Percentiles rank a stretch among this genome's conserved stretches.
phyloP scores from a whole-genome alignment of 2,797 vertebrate genomes.

The Oreochromis grahami region DNA sequence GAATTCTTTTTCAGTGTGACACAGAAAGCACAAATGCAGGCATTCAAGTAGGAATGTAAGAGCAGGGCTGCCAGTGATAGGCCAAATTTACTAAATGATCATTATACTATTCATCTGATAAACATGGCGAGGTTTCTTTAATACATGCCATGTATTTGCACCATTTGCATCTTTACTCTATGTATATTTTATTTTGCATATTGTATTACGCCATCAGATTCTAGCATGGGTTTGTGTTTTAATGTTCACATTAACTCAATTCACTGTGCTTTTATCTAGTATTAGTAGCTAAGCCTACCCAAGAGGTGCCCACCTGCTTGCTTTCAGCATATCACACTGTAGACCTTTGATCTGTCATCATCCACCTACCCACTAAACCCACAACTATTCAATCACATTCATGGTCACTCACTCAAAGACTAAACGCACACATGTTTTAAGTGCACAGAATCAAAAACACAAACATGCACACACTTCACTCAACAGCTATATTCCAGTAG shows the following conservation, averaged over 20 bases:
- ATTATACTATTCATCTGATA: neutral
- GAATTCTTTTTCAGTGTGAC: neutral
- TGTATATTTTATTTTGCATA: constrained; percentile 35
- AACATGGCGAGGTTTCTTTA: neutral
- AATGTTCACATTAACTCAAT: constrained; percentile 50
- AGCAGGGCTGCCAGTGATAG: neutral
- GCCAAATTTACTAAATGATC: neutral
- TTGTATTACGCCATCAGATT: constrained; percentile 11
- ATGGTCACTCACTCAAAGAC: constrained; percentile 17
- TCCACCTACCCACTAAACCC: constrained; percentile 43
- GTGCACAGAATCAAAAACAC: neutral
- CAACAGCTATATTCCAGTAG: constrained; percentile 61
- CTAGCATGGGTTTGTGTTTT: constrained; percentile 45
- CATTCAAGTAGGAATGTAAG: neutral
- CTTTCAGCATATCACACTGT: constrained; percentile 38
- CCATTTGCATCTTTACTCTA: neutral
- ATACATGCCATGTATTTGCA: neutral
- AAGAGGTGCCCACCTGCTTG: constrained; percentile 38
- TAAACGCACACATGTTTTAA: constrained; percentile 10
- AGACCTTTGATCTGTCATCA: constrained; percentile 58
- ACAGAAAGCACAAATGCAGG: neutral
- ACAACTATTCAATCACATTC: constrained; percentile 25
- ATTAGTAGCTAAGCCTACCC: constrained; percentile 56
- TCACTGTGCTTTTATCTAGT: constrained; percentile 62
- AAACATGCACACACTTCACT: constrained; percentile 38